These are phyloP conservation scores for Fratercula arctica DNA, from an alignment of 2,797 vertebrate species.

Conservation along the genomic window DNA sequence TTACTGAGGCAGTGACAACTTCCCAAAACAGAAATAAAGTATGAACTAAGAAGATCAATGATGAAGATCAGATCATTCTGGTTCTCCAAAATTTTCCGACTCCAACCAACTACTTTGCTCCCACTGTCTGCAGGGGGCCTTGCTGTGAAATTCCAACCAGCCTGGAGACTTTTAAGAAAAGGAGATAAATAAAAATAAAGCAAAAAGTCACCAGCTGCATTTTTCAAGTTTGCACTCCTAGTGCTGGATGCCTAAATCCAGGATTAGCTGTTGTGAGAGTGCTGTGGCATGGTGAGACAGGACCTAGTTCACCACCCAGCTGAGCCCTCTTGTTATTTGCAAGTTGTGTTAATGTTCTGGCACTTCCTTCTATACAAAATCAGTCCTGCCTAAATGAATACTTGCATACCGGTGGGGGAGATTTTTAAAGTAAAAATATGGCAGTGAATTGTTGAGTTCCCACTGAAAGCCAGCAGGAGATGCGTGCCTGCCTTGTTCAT, in stretches of 20 bases:
- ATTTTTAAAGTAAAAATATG: conserved; percentile 8
- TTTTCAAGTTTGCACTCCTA: neutral
- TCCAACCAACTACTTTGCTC: neutral
- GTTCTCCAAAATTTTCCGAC: neutral
- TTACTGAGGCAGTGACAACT: fast-evolving
- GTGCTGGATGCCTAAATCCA: neutral
- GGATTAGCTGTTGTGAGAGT: neutral
- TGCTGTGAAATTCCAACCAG: neutral
- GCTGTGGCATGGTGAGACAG: neutral
- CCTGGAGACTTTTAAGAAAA: neutral
- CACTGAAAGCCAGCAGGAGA: conserved; percentile 41
- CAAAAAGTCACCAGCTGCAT: conserved; percentile 7
- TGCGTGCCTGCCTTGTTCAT: neutral
- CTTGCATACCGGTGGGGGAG: neutral
- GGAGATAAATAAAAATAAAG: conserved; percentile 11
- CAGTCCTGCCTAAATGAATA: conserved; percentile 9
- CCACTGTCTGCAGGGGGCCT: neutral
- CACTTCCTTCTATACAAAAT: neutral
- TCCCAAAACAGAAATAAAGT: neutral
- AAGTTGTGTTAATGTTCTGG: neutral
- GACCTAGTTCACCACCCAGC: neutral
- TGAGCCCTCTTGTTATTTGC: neutral
- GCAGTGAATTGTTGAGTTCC: conserved; percentile 32
- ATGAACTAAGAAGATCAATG: neutral
- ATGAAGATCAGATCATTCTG: neutral